Conservation (phyloP, 2,113 vertebrate genomes). For the Reinhardtius hippoglossoides region DNA sequence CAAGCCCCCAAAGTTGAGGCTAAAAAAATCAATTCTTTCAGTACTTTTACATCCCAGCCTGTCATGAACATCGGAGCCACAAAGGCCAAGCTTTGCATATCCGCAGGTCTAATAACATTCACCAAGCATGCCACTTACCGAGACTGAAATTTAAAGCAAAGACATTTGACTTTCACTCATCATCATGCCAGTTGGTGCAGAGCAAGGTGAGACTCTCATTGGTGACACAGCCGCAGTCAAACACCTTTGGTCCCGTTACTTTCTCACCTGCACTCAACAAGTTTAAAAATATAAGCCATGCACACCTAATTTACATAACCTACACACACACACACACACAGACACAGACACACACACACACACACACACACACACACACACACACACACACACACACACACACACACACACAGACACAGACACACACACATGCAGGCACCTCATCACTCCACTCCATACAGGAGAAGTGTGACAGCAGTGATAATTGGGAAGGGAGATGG, state of each 20-base stretch:
- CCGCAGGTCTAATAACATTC: background rate
- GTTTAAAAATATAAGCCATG: slow-evolving; percentile 41
- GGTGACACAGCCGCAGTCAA: background rate
- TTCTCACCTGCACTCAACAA: slow-evolving; percentile 30
- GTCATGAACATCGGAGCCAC: background rate
- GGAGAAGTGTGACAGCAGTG: slow-evolving; percentile 12
- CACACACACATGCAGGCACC: background rate
- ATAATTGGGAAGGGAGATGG: slow-evolving; percentile 47
- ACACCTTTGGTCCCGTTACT: slow-evolving; percentile 27
- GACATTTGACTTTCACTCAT: background rate
- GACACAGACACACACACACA: background rate
- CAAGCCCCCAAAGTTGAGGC: too few species aligned
- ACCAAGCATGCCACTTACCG: background rate
- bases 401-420: too few species aligned
- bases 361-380: background rate
- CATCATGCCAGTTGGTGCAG: background rate
- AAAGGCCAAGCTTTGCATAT: too few species aligned
- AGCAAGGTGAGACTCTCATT: slow-evolving; percentile 28
- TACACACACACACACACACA: background rate
- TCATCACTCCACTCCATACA: background rate
- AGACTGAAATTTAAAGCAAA: background rate
- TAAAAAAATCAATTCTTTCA: too few species aligned
- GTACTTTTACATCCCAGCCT: background rate
- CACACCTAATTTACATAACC: slow-evolving; percentile 17
- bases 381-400: too few species aligned